Percentiles rank a stretch among this genome's conserved stretches.
These are phyloP conservation scores for Conomelus anceps DNA, from an alignment of 2,888 invertebrate genomes.

Conservation along the genomic window DNA sequence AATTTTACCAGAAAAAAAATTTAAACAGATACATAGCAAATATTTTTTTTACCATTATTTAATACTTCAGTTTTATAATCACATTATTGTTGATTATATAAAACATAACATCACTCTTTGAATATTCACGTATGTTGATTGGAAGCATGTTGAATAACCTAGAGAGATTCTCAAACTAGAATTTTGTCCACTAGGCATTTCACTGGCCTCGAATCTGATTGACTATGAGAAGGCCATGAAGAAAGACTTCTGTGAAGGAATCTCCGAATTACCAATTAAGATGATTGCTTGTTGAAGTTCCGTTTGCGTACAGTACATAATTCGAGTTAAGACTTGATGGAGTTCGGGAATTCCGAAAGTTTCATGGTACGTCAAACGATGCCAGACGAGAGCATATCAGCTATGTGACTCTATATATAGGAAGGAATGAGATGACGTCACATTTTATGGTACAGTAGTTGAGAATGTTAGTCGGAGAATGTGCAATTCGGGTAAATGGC, in stretches of 20 bases:
- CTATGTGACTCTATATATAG: background rate
- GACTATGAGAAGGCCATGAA: background rate
- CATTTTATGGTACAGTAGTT: background rate
- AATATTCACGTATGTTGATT: too few species aligned
- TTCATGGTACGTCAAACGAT: background rate
- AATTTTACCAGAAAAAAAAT: too few species aligned
- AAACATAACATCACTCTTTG: too few species aligned
- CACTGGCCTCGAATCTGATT: background rate
- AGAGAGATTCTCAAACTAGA: too few species aligned
- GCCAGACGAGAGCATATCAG: too few species aligned
- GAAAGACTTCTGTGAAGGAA: background rate
- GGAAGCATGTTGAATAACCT: too few species aligned
- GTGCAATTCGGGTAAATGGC: background rate
- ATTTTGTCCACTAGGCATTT: too few species aligned
- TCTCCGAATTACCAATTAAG: background rate
- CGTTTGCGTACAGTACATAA: background rate
- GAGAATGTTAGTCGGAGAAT: background rate
- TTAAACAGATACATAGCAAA: too few species aligned
- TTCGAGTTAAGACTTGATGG: background rate
- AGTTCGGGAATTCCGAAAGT: background rate
- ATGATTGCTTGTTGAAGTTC: background rate
- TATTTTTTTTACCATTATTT: too few species aligned
- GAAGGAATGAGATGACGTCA: background rate
- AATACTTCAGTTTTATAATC: too few species aligned
- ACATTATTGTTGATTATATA: too few species aligned